Conservation (phyloP, 2,888 invertebrate species). For the Lasius platythorax region DNA sequence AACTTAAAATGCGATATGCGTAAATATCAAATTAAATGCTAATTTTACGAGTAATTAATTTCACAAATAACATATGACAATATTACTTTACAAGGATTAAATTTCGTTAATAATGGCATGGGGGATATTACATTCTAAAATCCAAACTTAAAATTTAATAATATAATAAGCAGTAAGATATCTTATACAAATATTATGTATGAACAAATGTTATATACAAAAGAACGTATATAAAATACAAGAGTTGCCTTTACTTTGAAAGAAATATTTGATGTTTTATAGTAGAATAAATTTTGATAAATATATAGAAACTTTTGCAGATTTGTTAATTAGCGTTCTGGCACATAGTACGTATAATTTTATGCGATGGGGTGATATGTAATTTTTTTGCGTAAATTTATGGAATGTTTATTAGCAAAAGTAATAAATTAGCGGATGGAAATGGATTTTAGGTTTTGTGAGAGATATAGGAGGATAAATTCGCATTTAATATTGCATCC, state of each 20-base stretch:
- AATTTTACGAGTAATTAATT: neutral
- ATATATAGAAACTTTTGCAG: neutral
- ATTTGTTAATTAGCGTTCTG: neutral
- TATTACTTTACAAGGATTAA: neutral
- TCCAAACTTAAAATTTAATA: neutral
- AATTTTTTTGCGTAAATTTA: constrained; percentile 13
- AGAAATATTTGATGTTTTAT: neutral
- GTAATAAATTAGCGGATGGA: constrained; percentile 48
- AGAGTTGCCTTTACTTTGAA: neutral
- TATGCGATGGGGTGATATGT: constrained; percentile 9
- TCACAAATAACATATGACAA: neutral
- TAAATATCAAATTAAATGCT: neutral
- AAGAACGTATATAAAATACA: neutral
- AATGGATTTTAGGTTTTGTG: constrained; percentile 50
- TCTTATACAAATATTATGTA: neutral
- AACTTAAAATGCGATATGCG: neutral
- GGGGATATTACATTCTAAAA: neutral
- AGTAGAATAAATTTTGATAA: neutral
- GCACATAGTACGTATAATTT: constrained; percentile 32
- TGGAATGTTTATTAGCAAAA: constrained; percentile 41
- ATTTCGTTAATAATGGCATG: neutral
- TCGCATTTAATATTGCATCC: constrained; percentile 62
- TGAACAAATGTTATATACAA: neutral
- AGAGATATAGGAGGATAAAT: constrained; percentile 53
- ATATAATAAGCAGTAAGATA: neutral